phyloP scores from a whole-genome alignment of 2,888 invertebrate species.

The Quadroppia sp. region DNA sequence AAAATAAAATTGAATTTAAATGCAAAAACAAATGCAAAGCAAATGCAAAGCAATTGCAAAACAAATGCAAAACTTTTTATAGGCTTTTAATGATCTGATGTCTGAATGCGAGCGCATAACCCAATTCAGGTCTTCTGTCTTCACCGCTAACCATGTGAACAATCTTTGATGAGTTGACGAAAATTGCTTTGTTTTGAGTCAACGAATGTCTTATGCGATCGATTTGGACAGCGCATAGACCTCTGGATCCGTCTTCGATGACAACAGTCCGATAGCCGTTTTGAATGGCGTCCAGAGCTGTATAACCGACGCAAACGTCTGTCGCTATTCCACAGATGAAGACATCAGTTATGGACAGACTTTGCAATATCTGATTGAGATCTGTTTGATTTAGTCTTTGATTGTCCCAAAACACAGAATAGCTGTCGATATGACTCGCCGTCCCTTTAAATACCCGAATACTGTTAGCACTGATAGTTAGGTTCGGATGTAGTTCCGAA shows the following conservation, averaged over 20 bases:
- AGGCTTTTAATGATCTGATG: too few species aligned
- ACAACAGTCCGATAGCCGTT: conserved; percentile 83
- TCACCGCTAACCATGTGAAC: conserved; percentile 73
- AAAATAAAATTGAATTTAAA: too few species aligned
- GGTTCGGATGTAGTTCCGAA: conserved; percentile 80
- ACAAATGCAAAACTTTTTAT: too few species aligned
- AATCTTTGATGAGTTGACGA: conserved; percentile 71
- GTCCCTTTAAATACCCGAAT: conserved; percentile 85
- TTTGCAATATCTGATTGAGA: conserved; percentile 71
- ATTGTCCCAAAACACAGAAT: conserved; percentile 98
- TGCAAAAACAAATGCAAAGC: too few species aligned
- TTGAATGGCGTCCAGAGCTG: conserved; percentile 58
- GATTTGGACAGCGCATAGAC: conserved; percentile 58
- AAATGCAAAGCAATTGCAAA: too few species aligned
- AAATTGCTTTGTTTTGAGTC: conserved; percentile 65
- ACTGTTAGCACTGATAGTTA: conserved; percentile 67
- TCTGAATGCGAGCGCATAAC: conserved; percentile 51
- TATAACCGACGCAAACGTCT: conserved; percentile 79
- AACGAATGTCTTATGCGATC: not conserved
- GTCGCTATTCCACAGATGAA: conserved; percentile 92
- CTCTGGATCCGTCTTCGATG: conserved; percentile 84
- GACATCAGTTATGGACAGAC: conserved; percentile 79
- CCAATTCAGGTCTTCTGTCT: conserved; percentile 79
- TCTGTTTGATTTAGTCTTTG: conserved; percentile 82
- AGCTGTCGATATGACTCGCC: conserved; percentile 91